phyloP scores from a whole-genome alignment of 2,113 vertebrate genomes.

The Laterallus jamaicensis region DNA sequence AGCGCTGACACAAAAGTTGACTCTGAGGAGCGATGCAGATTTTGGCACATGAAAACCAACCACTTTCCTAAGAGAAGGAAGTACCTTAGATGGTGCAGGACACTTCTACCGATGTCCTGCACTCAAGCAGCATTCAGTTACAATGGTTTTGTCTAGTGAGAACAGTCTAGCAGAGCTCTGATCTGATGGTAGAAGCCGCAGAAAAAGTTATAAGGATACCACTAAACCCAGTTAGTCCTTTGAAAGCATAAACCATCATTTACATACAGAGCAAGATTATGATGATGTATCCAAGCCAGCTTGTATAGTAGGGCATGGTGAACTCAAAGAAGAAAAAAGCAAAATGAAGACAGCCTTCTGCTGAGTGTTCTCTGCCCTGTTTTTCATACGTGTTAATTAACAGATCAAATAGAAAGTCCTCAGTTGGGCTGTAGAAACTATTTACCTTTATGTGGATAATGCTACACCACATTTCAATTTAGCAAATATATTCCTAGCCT shows the following conservation, averaged over 20 bases:
- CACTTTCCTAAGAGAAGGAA: neutral
- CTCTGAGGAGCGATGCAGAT: neutral
- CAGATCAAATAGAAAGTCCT: neutral
- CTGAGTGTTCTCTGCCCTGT: neutral
- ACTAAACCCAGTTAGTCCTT: neutral
- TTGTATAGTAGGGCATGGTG: neutral
- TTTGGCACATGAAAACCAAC: neutral
- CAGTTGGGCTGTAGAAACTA: neutral
- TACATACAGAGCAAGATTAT: neutral
- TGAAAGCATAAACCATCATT: neutral
- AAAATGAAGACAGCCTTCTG: neutral
- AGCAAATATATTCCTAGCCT: neutral
- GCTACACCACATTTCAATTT: neutral
- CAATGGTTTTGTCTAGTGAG: neutral
- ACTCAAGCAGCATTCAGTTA: neutral
- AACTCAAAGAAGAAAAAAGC: neutral
- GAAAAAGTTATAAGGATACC: neutral
- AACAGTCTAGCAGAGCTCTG: neutral
- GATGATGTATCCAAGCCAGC: neutral
- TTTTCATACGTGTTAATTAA: neutral
- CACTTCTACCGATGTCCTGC: neutral
- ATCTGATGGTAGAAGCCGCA: neutral
- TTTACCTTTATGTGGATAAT: neutral
- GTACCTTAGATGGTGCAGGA: accelerated
- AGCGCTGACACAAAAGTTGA: neutral